Evolutionary conservation across 2,888 invertebrate genomes (phyloP), one percentile per base, ranked within the genome.

Genomic region (Conistra vaccinii): DNA sequence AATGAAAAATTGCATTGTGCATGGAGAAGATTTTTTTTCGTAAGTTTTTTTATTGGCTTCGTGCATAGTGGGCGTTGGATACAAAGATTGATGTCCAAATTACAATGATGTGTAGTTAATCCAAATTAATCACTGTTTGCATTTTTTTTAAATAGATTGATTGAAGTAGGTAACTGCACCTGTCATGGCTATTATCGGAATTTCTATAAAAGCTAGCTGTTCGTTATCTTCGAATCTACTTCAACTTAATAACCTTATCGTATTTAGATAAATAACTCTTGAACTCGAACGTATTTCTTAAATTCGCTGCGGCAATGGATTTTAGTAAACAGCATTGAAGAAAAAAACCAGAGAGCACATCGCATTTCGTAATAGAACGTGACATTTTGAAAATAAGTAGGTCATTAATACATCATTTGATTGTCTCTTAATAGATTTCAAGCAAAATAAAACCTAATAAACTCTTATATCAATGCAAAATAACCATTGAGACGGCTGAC

Each of bases 381-480:
- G 76, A 76, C 75, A 77, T 85, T 84, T 78, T n/a, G 60, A 73
- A 87, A 87, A 82, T 85, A 73, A 83, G 80, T 61, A 73, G 85
- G 80, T 61, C 66, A 70, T 57, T 73, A 69, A 78, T 76, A 74
- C 62, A 76, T 70, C 80, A 78, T 65, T 71, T 71, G 61, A 80
- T 63, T 70, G 65, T 77, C 78, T 66, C 69, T 3, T 79, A 83
- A 74, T 85, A 86, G 80, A 77, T 73, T n/a, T 63, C 29, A 57
- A 67, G 67, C 66, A 29, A 73, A 87, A 87, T 65, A 86, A 82
- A 82, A 85, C 67, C 60, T 63, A 81, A 81, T 85, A 81, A 80
- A 78, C 58, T 66, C 62, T 71, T 65, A 77, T 81, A 85, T 86
- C 74, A 84, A 86, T 87, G 84, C 84, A 89, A 89, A 87, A 85